phyloP scores from a whole-genome alignment of 1,140 invertebrate species.

The Drosophila ercepeae region DNA sequence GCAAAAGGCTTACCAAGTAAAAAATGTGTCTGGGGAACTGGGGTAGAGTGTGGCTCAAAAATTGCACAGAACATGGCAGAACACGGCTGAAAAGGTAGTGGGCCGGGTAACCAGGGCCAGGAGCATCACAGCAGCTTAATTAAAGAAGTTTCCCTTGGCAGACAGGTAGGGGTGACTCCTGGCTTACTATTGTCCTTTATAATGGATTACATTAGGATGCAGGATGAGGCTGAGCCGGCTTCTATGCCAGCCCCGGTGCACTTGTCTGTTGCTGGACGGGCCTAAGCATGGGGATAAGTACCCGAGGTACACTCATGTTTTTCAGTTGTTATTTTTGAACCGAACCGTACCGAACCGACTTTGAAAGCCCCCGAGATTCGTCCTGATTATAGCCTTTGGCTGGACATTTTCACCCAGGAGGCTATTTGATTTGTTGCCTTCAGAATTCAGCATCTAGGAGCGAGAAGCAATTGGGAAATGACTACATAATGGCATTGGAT shows the following conservation, averaged over 20 bases:
- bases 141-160: constrained; percentile 44
- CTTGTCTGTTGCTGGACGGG: constrained; percentile 31
- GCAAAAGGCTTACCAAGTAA: constrained; percentile 3
- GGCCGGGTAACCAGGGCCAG: constrained; percentile 12
- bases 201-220: constrained; percentile 75
- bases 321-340: constrained; percentile 3
- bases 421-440: constrained; percentile 68
- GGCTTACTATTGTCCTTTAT: constrained; percentile 54
- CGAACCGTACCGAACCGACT: constrained; percentile 3
- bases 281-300: constrained; percentile 31
- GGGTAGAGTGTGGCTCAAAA: constrained; percentile 1
- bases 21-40: constrained; percentile 67
- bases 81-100: constrained; percentile 10
- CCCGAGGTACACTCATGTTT: constrained; percentile 28
- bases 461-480: constrained; percentile 62
- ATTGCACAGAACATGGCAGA: constrained; percentile 1
- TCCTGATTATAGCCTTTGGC: constrained; percentile 48
- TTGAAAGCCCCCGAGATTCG: constrained; percentile 19
- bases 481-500: constrained; percentile 59
- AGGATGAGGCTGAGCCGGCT: constrained; percentile 11
- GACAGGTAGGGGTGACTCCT: neutral
- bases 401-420: constrained; percentile 57
- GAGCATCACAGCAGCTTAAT: constrained; percentile 51
- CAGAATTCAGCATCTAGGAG: constrained; percentile 7
- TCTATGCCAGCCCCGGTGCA: constrained; percentile 39